Base-by-base conservation (phyloP, 2,888 invertebrate species). In the Orchesella flavescens region DNA sequence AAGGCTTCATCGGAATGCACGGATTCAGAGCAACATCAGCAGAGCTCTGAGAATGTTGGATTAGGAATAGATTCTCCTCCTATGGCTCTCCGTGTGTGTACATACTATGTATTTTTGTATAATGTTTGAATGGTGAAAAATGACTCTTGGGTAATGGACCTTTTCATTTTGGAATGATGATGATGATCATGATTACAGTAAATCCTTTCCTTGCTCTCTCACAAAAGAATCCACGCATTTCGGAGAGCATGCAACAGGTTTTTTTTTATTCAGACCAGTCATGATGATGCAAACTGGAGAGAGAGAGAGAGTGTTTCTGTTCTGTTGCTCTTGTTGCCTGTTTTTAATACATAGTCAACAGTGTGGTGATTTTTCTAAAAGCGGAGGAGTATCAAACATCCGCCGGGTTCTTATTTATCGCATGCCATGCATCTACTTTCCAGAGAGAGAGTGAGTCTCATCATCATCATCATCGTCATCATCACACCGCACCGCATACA, bases 311-410 rank as follows among this genome's bases (percentile, higher is more conserved):
- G 53, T 53, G 2, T 53, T 53, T 2, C 17, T 53, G 10, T 44
- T 15, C 55, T 63, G 7, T 61, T 23, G 15, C 61, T 46, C 34
- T 24, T 24, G 17, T 59, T 34, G 13, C 12, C 66, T 66, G 19
- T 49, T 23, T 12, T 59, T 15, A 72, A 21, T 43, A 49, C 12
- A 12, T 44, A 44, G 44, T 44, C 7, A 7, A 44, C 49, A 49
- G 15, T 49, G n/a, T n/a, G 59, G 44, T 43, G 44, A 19, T 43
- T 59, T 46, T 24, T 63, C 17, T 4, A 66, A 57, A 66, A 19
- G 73, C 55, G 73, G 73, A 61, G 61, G 68, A 68, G 69, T 55
- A 74, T 73, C 73, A 74, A 81, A 81, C 81, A 81, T 81, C 81
- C 81, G 81, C 49, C 68, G 68, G 68, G 68, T 69, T 69, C 66